These are phyloP conservation scores for Sesia apiformis DNA, from an alignment of 2,888 invertebrate species.

Conservation along the genomic window DNA sequence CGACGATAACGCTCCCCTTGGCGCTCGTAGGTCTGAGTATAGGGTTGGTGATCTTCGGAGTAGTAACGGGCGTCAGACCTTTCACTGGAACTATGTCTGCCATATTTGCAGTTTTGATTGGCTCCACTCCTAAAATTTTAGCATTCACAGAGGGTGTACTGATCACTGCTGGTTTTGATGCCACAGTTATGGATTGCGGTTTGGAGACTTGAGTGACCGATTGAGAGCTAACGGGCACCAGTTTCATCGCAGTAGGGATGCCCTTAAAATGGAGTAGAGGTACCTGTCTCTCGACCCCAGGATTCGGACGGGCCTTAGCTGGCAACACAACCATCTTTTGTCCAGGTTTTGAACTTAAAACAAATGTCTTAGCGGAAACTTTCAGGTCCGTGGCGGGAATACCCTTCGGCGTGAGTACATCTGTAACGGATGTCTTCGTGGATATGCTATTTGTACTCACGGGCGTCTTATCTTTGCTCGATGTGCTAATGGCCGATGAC, in stretches of 20 bases:
- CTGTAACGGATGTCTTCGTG: constrained; percentile 30
- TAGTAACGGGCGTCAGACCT: constrained; percentile 45
- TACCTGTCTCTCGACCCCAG: constrained; percentile 47
- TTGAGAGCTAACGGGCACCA: constrained; percentile 61
- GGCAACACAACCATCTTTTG: constrained; percentile 70
- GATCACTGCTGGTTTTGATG: constrained; percentile 45
- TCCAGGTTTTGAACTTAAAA: constrained; percentile 64
- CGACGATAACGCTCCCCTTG: constrained; percentile 76
- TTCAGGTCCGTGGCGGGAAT: constrained; percentile 65
- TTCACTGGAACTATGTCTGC: constrained; percentile 65
- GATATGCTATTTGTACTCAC: constrained; percentile 39
- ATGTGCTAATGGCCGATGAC: constrained; percentile 36
- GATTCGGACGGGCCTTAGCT: constrained; percentile 53
- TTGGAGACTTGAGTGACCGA: constrained; percentile 33
- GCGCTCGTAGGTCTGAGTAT: constrained; percentile 56
- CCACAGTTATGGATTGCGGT: constrained; percentile 36
- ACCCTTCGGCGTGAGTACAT: constrained; percentile 57
- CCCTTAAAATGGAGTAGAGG: constrained; percentile 65
- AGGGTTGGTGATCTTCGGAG: constrained; percentile 57
- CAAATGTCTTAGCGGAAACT: constrained; percentile 64
- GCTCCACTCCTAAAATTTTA: constrained; percentile 37
- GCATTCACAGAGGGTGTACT: constrained; percentile 35
- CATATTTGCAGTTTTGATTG: constrained; percentile 58
- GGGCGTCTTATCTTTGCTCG: constrained; percentile 30
- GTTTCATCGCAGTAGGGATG: constrained; percentile 59